A percentile compares a stretch with the other conserved stretches of the same genome.
Conservation (phyloP, 2,797 vertebrate genomes). For the Amblyraja radiata region DNA sequence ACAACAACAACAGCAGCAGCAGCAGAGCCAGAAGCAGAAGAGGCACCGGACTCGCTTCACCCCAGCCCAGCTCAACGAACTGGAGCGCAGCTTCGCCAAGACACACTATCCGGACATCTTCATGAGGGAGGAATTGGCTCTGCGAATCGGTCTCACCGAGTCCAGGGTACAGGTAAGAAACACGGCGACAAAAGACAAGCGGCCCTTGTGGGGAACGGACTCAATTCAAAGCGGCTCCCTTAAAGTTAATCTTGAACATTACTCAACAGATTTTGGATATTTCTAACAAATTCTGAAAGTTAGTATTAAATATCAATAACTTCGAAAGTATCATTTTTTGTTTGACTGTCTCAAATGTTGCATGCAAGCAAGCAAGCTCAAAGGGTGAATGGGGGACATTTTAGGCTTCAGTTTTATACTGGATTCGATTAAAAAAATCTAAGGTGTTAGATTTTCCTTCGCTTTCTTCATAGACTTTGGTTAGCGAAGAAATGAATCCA, state of each 20-base stretch:
- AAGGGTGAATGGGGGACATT: not conserved
- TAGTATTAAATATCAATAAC: too few relatives aligned
- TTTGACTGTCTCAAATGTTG: not conserved
- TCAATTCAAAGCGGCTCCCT: not conserved
- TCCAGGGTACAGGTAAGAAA: slow-evolving; percentile 86
- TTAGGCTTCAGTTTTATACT: not conserved
- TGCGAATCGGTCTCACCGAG: slow-evolving; percentile 93
- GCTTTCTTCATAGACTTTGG: not conserved
- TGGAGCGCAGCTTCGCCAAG: slow-evolving; percentile 97
- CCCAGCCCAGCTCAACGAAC: slow-evolving; percentile 91
- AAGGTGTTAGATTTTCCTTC: too few relatives aligned
- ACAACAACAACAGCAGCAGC: slow-evolving; percentile 60
- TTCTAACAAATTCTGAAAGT: not conserved
- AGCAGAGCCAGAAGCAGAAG: slow-evolving; percentile 91
- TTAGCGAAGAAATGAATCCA: not conserved
- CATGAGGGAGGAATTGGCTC: slow-evolving; percentile 92
- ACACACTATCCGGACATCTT: slow-evolving; percentile 98
- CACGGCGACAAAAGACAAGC: not conserved
- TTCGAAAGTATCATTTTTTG: not conserved
- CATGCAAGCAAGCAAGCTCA: not conserved
- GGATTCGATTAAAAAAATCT: not conserved
- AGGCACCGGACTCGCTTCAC: slow-evolving; percentile 96
- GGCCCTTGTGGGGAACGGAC: not conserved
- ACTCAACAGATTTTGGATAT: not conserved
- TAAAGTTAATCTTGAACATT: not conserved